A percentile compares a stretch with the other conserved stretches of the same genome.
These are phyloP conservation scores for Whitmania pigra DNA, from an alignment of 1,140 invertebrate species.

Conservation along the genomic window DNA sequence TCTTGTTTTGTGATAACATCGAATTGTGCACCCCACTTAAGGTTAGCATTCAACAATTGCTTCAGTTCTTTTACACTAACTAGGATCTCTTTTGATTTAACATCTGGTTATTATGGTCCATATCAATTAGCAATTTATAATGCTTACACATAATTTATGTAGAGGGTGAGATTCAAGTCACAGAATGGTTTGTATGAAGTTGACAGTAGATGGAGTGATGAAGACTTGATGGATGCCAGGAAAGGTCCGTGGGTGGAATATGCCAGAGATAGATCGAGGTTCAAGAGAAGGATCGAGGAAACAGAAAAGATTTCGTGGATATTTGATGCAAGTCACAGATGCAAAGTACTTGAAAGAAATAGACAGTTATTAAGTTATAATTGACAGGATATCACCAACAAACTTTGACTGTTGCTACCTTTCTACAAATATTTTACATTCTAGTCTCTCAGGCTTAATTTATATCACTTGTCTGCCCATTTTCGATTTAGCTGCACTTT, in stretches of 20 bases:
- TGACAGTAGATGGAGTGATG: constrained; percentile 16
- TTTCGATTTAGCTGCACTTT: too few species aligned
- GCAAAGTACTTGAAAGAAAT: constrained; percentile 23
- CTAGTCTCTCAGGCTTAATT: too few species aligned
- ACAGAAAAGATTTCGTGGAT: constrained; percentile 4
- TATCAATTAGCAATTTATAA: not conserved
- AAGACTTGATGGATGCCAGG: not conserved
- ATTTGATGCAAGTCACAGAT: not conserved
- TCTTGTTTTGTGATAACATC: not conserved
- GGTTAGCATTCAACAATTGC: too few species aligned
- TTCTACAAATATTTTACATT: too few species aligned
- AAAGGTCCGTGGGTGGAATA: not conserved
- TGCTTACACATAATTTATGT: not conserved
- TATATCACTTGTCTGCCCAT: too few species aligned
- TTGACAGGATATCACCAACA: too few species aligned
- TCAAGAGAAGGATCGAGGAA: constrained; percentile 11
- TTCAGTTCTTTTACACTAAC: not conserved
- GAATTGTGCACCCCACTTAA: not conserved
- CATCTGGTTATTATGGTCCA: not conserved
- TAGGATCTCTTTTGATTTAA: not conserved
- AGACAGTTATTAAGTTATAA: too few species aligned
- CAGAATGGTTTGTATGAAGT: constrained; percentile 16
- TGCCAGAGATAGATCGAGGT: not conserved
- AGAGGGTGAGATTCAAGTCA: constrained; percentile 12
- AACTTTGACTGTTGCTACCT: too few species aligned